phyloP scores from a whole-genome alignment of 2,113 vertebrate species.

The Lathamus discolor region DNA sequence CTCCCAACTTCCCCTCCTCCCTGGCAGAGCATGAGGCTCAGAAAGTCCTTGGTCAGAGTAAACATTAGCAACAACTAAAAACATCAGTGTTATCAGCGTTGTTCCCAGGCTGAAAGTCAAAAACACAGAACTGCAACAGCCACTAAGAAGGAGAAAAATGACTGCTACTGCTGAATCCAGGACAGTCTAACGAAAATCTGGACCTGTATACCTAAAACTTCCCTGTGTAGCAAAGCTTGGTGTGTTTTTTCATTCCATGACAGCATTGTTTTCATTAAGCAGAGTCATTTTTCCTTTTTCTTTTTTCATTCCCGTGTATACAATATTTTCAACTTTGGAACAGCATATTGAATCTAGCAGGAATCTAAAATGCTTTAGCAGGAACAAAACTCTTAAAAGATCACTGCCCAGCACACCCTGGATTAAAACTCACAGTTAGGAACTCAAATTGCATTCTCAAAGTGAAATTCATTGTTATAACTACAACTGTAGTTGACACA shows the following conservation, averaged over 20 bases:
- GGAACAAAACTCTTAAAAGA: conserved; percentile 54
- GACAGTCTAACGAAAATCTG: not conserved
- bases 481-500: conserved; percentile 37
- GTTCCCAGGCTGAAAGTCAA: too few species aligned
- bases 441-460: conserved; percentile 70
- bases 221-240: not conserved
- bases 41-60: too few species aligned
- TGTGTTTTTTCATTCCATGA: not conserved
- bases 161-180: too few species aligned
- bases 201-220: rapidly evolving
- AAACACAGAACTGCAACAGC: too few species aligned
- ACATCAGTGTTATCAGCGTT: too few species aligned
- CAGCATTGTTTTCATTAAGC: not conserved
- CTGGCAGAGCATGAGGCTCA: too few species aligned
- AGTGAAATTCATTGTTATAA: conserved; percentile 65
- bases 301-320: not conserved
- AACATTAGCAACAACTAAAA: too few species aligned
- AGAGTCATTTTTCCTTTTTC: not conserved
- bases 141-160: too few species aligned
- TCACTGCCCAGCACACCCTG: conserved; percentile 51
- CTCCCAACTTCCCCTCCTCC: too few species aligned
- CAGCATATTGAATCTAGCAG: conserved; percentile 12
- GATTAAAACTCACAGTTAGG: conserved; percentile 74
- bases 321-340: not conserved
- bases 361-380: conserved; percentile 29